Evolutionary conservation across 2,888 invertebrate genomes (phyloP), one percentile per base, ranked within the genome.

Genomic region (Lepidochrysops patricia): DNA sequence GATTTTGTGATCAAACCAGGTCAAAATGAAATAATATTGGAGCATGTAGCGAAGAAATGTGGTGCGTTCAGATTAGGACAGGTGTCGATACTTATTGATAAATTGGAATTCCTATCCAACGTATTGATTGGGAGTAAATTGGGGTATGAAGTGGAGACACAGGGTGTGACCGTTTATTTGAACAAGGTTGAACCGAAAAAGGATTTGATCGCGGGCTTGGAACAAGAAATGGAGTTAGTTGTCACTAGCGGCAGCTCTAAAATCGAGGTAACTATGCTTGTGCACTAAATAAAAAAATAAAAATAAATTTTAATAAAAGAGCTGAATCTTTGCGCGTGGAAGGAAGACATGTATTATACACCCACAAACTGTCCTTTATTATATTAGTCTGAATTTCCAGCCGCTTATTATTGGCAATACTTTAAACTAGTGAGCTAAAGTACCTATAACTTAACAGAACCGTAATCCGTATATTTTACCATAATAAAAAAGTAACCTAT

Each of bases 201-300:
- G 65, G 94, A 96, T 69, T 84, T 97, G 52, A 90, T 97, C 4
- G 95, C 96, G 0, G 97, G 97, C 0, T 90, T 96, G 64, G 93
- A 94, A 68, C 96, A 97, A 77, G 90, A 92, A 19, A 92, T 97
- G 84, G 92, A 93, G 67, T 73, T 97, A 58, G 91, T 93, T 48
- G 91, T 97, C 13, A 92, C 92, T 0, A 94, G 95, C 64, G 97
- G 97, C 2, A 96, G 96, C 80, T 92, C 93, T 61, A 90, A 89
- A 63, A 93, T 97, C 52, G 82, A 93, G 72, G 94, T 94, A 76
- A 26, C n/a, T n/a, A n/a, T n/a, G n/a, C n/a, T n/a, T n/a, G n/a
- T n/a, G n/a, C n/a, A n/a, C n/a, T n/a, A n/a, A n/a, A n/a, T n/a
- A n/a, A n/a, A n/a, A n/a, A n/a, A n/a, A n/a, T n/a, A n/a, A n/a